Conservation (phyloP, 2,797 vertebrate species). For the Melanotaenia pygmaea region DNA sequence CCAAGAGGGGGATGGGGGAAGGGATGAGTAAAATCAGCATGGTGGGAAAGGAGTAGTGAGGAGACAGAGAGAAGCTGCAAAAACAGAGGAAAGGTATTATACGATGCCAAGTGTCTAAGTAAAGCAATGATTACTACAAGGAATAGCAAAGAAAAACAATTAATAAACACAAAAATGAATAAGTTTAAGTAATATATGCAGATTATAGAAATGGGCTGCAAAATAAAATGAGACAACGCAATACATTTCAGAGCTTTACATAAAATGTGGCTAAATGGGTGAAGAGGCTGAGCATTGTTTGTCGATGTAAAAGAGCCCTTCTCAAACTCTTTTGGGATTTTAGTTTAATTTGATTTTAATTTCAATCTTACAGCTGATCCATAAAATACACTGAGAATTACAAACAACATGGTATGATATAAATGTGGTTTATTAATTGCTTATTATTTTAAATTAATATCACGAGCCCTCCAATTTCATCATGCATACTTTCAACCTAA, state of each 20-base stretch:
- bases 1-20: slow-evolving; percentile 53
- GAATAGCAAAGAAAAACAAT: neutral
- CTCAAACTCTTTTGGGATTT: slow-evolving; percentile 10
- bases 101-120: neutral
- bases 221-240: neutral
- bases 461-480: no score
- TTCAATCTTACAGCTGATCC: neutral
- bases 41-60: slow-evolving; percentile 26
- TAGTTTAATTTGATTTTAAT: neutral
- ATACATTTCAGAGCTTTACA: slow-evolving; percentile 5
- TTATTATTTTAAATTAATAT: no score
- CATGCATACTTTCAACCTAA: no score
- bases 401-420: no score
- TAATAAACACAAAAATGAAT: neutral
- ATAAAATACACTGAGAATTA: neutral
- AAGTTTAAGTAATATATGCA: neutral
- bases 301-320: slow-evolving; percentile 10
- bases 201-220: neutral
- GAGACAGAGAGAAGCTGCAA: slow-evolving; percentile 21
- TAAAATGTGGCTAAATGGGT: neutral
- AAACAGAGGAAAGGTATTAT: slow-evolving; percentile 6
- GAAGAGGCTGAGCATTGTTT: neutral
- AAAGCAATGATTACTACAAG: slow-evolving; percentile 4
- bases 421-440: neutral
- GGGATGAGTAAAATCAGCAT: slow-evolving; percentile 41